Base-by-base conservation (phyloP, 2,113 vertebrate species). In the Poeciliopsis prolifica region DNA sequence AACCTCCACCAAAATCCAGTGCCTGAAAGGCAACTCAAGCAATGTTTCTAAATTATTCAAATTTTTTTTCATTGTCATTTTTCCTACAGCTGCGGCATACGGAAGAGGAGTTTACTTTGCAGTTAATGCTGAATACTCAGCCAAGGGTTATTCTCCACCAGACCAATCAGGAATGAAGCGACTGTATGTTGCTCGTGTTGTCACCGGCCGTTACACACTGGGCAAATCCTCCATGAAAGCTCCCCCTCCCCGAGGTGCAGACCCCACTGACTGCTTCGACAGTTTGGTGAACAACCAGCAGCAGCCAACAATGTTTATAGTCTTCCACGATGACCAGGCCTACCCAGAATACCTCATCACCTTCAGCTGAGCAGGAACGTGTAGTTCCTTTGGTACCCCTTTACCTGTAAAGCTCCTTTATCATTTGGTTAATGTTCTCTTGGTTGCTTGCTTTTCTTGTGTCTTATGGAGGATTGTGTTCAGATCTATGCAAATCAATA, bases 331-430 rank as follows among this genome's bases (percentile, higher is more conserved):
- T 74, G 88, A 95, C 79, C 94, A 95, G 82, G 94, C 92, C 9
- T 95, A 95, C 81, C 95, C 94, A 58, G 89, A 93, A 61, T 94
- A 95, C 80, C 89, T 93, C n/a, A 92, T 95, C 79, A 95, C 91
- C 37, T 95, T 95, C 75, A 85, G 1, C 1, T 93, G 44, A 91
- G 40, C 2, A 29, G 22, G 35, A 24, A 54, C 5, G 7, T 8
- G 7, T 7, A 54, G 7, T 54, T 24, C 19, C 7, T 54, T 54
- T 24, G 8, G 17, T 19, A 4, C 10, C 35, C 35, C 35, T 37
- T 48, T 14, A 19, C 15, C 44, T 48, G 14, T 19, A 48, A 19
- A 48, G 44, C 17, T 5, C 17, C 15, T 48, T 19, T 19, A 5
- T 19, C 17, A 11, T 19, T 51, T 1, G 19, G 19, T 51, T 51